Conservation (phyloP, 2,888 invertebrate species). For the Diloba caeruleocephala region DNA sequence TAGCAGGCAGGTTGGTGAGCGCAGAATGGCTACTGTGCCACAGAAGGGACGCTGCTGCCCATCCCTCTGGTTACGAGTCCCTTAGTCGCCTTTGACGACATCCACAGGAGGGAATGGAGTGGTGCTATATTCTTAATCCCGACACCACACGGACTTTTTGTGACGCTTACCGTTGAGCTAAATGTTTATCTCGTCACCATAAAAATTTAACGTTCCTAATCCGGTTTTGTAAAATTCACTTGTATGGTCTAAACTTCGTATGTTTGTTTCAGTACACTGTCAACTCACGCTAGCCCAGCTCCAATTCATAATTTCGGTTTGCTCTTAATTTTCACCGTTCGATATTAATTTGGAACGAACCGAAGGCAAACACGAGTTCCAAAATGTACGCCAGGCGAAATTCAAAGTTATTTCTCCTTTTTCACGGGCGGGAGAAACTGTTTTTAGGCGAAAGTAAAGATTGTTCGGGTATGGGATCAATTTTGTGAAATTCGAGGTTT, state of each 20-base stretch:
- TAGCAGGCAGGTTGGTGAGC: too few species aligned
- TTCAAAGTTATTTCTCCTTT: conserved; percentile 64
- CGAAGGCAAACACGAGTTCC: conserved; percentile 66
- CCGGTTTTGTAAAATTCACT: conserved; percentile 1
- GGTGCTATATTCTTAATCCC: too few species aligned
- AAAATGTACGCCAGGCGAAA: conserved; percentile 60
- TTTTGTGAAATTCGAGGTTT: conserved; percentile 62
- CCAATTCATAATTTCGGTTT: conserved; percentile 61
- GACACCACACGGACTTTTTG: too few species aligned
- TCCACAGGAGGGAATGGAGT: too few species aligned
- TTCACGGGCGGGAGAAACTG: conserved; percentile 64
- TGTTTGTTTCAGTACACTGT: conserved; percentile 13
- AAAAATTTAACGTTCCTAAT: too few species aligned
- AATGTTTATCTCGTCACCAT: too few species aligned
- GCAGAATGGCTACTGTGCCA: too few species aligned
- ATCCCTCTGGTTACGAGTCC: too few species aligned
- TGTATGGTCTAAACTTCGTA: conserved; percentile 10
- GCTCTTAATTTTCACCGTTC: conserved; percentile 66
- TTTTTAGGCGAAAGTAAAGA: conserved; percentile 70
- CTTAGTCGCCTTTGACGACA: too few species aligned
- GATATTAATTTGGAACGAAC: conserved; percentile 70
- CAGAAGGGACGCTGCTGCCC: too few species aligned
- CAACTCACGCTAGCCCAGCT: conserved; percentile 38
- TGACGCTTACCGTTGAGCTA: too few species aligned
- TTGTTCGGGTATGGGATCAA: conserved; percentile 70